Evolutionary conservation across 2,113 vertebrate species (phyloP), one percentile per base, ranked within the genome.

Genomic region (Albula glossodonta): DNA sequence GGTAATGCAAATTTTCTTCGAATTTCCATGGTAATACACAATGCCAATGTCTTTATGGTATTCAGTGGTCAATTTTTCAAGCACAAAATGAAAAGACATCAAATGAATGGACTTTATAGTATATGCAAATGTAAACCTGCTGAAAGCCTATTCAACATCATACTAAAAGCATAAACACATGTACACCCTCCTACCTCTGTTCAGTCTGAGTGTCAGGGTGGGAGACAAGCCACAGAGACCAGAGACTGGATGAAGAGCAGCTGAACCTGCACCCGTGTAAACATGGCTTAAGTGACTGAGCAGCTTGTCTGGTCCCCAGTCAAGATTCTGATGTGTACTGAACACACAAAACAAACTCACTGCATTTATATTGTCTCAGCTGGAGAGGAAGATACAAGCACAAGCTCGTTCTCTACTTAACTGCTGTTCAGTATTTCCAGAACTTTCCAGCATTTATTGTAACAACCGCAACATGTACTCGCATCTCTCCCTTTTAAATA

Each of bases 251-350:
- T 8, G n/a, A 74, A n/a, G 70, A 25, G 70, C 22, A 25, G 70
- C 70, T 10, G n/a, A 10, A 8, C 22, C 70, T n/a, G 31, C 22
- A 8, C 6, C 10, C n/a, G 9, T 2, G 70, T 74, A 74, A 74
- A 74, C 70, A 74, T 10, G 70, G 22, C n/a, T n/a, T 70, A 74
- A 74, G n/a, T 74, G 70, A 25, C 70, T 74, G 70, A 74, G 70
- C 70, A 74, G n/a, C 70, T 74, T 74, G 70, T 74, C 70, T 66
- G 60, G 60, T 66, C 60, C 60, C 60, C 60, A 22, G 60, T 22
- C 70, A 74, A n/a, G 70, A 31, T 25, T 74, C 70, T 25, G 7
- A 74, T 66, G 60, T 66, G 70, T 25, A 31, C n/a, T 10, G 70
- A 74, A 31, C 70, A 74, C n/a, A 10, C 63, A 25, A 74, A 74